Evolutionary conservation across 2,888 invertebrate species (phyloP).

Genomic region (Andrena trimmerana): DNA sequence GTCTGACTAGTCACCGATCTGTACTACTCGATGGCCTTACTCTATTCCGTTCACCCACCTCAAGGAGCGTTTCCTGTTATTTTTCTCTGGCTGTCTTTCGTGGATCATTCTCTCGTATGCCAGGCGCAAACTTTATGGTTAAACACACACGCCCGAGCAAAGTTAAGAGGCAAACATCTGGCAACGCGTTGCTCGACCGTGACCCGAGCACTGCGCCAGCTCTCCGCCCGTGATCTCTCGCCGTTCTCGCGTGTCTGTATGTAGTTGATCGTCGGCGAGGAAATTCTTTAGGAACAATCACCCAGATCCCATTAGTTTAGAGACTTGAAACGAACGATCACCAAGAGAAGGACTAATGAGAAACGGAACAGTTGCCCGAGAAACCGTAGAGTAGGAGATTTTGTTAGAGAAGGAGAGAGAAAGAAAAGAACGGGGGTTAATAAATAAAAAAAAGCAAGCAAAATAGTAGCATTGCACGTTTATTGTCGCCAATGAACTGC

Average conservation of each 20-base stretch:
- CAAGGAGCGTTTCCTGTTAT: too few species aligned
- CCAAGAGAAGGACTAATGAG: conserved; percentile 3
- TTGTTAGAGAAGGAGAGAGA: conserved; percentile 77
- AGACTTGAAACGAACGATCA: conserved; percentile 26
- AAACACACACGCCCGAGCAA: conserved; percentile 18
- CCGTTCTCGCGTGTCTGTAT: neutral
- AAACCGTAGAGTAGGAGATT: conserved; percentile 69
- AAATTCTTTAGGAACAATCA: neutral
- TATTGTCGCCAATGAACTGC: conserved; percentile 79
- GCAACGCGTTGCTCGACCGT: neutral
- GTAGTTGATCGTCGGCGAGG: neutral
- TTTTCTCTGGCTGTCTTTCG: too few species aligned
- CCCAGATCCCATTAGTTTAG: conserved; percentile 20
- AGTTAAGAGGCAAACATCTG: conserved; percentile 5
- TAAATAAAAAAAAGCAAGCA: conserved; percentile 83
- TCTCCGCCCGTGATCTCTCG: neutral
- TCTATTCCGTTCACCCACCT: conserved; percentile 8
- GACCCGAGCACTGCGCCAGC: neutral
- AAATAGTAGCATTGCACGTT: conserved; percentile 80
- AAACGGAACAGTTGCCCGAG: conserved; percentile 62
- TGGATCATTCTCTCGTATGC: neutral
- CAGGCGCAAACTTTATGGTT: conserved; percentile 36
- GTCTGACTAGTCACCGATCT: too few species aligned
- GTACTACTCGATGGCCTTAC: neutral
- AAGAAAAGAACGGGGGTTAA: conserved; percentile 78